These are phyloP conservation scores for Orbicella faveolata DNA, from an alignment of 64 coral and sea anemone genomes.

Conservation along the genomic window DNA sequence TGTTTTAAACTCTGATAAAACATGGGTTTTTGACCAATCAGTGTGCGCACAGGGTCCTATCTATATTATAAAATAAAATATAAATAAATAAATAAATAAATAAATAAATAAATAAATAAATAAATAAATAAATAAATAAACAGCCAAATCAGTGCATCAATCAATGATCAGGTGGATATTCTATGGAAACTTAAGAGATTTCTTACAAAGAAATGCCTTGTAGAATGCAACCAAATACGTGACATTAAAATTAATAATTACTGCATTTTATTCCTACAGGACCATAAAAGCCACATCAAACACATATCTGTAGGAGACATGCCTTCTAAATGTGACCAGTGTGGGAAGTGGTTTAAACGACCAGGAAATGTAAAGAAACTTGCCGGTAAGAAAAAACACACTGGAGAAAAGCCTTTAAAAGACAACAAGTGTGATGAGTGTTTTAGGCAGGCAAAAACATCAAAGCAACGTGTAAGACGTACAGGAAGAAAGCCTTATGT, in stretches of 20 bases:
- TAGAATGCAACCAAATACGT: background rate
- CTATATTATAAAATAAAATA: too few relatives aligned
- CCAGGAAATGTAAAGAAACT: background rate
- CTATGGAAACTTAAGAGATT: background rate
- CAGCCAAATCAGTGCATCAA: too few relatives aligned
- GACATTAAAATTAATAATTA: background rate
- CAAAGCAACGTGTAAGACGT: background rate
- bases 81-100: too few relatives aligned
- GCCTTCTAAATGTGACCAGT: background rate
- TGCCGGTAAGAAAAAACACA: background rate
- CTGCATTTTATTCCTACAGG: too few relatives aligned
- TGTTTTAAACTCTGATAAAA: too few relatives aligned
- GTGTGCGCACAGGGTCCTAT: too few relatives aligned
- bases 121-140: too few relatives aligned
- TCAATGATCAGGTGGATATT: background rate
- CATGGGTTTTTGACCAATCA: too few relatives aligned
- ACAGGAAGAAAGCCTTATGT: background rate
- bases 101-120: too few relatives aligned
- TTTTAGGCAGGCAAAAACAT: background rate
- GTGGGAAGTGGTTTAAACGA: background rate
- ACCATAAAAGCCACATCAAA: too few relatives aligned
- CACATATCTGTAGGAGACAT: too few relatives aligned
- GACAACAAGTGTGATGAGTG: background rate
- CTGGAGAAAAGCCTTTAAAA: background rate
- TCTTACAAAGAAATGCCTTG: background rate